Conservation (phyloP, 92 coral and sea anemone genomes). For the Heteractis magnifica region DNA sequence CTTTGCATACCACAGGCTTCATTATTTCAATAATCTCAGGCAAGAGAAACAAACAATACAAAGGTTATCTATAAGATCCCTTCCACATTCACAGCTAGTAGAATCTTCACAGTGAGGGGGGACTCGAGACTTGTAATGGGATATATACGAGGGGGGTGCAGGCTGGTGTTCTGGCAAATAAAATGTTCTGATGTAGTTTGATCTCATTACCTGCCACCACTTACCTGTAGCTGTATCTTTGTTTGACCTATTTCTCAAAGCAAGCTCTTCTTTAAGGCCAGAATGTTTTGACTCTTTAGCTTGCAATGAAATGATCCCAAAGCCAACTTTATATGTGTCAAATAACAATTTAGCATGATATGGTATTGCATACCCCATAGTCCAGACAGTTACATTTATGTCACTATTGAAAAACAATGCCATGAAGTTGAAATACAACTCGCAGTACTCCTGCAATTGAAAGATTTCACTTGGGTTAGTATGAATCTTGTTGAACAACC, state of each 20-base stretch:
- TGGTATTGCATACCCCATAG: constrained; percentile 52
- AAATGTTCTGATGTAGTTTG: constrained; percentile 26
- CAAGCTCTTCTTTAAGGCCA: constrained; percentile 35
- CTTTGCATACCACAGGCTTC: background rate
- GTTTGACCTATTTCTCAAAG: constrained; percentile 51
- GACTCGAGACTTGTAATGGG: constrained; percentile 41
- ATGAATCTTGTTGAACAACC: constrained; percentile 48
- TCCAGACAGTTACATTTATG: constrained; percentile 6
- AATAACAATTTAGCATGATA: constrained; percentile 47
- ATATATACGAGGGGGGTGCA: constrained; percentile 29
- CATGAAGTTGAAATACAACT: constrained; percentile 53
- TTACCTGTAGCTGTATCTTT: constrained; percentile 26
- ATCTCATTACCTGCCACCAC: constrained; percentile 54
- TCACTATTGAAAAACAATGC: constrained; percentile 51
- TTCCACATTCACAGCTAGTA: too few species aligned
- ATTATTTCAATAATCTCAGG: background rate
- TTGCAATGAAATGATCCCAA: constrained; percentile 1
- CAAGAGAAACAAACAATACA: background rate
- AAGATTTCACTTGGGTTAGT: constrained; percentile 34
- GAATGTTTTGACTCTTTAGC: constrained; percentile 39
- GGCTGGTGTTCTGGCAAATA: constrained; percentile 54
- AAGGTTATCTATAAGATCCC: too few species aligned
- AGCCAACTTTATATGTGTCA: constrained; percentile 36
- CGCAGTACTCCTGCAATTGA: constrained; percentile 55
- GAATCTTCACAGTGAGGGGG: constrained; percentile 38